Evolutionary conservation across 1,140 invertebrate genomes (phyloP), one percentile per base, ranked within the genome.

Genomic region (Chironomus tepperi): DNA sequence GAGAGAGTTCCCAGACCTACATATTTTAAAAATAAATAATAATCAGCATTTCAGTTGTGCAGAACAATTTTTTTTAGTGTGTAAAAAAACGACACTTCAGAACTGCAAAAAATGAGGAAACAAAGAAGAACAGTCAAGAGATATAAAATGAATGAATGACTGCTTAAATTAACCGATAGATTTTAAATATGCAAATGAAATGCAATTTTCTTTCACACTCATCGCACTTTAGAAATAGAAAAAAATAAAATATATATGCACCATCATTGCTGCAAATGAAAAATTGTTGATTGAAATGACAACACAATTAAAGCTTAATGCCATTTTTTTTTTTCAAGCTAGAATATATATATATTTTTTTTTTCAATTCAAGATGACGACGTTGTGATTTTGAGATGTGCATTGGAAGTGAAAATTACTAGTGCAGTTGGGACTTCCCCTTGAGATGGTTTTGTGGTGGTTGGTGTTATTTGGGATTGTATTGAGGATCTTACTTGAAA

Each of bases 251-350:
- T n/a, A n/a, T n/a, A n/a, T n/a, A n/a, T 5, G 47, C 47, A 57
- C 47, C 24, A 57, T 57, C 47, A 57, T 57, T 57, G 47, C 47
- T 57, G 47, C 12, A 57, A 57, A 57, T 57, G 47, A 57, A 57
- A n/a, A 57, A 57, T 15, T 57, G 47, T n/a, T 57, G 47, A 57
- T 57, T 57, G 47, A 57, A 57, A 57, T 57, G 47, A 57, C 47
- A 57, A 57, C 47, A 57, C 47, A 57, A 57, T 57, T 57, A 57
- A 57, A 57, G 47, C 47, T 57, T 57, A 70, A 70, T 70, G 65
- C 9, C n/a, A 70, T 18, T 70, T 57, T 57, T 57, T 57, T 70
- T 57, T 57, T 57, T 57, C 7, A 57, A 57, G 47, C 47, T 57
- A 12, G n/a, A 57, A 57, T 12, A 2, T n/a, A 57, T 57, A 2